Base-by-base conservation (phyloP, 2,888 invertebrate species). In the Plagodis pulveraria region DNA sequence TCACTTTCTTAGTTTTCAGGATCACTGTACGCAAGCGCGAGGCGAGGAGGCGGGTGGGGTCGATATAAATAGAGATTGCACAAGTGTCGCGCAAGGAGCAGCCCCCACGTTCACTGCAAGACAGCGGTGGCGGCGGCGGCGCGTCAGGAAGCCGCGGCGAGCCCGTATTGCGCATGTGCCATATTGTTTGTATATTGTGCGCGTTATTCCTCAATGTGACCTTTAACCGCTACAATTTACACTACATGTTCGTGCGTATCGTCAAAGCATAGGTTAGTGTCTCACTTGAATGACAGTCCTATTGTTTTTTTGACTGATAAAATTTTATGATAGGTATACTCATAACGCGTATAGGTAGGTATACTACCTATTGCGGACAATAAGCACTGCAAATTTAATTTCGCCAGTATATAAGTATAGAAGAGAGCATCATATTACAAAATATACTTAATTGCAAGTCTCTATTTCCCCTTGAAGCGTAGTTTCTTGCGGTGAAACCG, bases 41-140 rank as follows among this genome's bases (percentile, higher is more conserved):
- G 67, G 72, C 71, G 75, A 71, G 71, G 76, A 67, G 72, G 71
- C 72, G 79, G 74, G 75, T 72, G 77, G 69, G 70, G 84, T 87
- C 89, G 89, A 89, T 91, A 91, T 90, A 90, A 88, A 89, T 87
- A 90, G 85, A 82, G 83, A 80, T 78, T 79, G 79, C 79, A 76
- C 72, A 70, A 70, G 52, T 32, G 43, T 36, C 48, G 70, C 72
- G 71, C 72, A 72, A 48, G 53, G 33, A 65, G 50, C 43, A 66
- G 71, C 65, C 67, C 56, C 71, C 70, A 66, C 65, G 66, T 58
- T 62, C 63, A 70, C 76, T 68, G 69, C 69, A 60, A 64, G 61
- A 57, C 63, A 58, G 47, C 49, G 42, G n/a, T n/a, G n/a, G 51
- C 55, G 52, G 64, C 59, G 57, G 60, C 62, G 62, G 55, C 60